Base-by-base conservation (phyloP, 1,140 invertebrate species). In the Drosophila tani region DNA sequence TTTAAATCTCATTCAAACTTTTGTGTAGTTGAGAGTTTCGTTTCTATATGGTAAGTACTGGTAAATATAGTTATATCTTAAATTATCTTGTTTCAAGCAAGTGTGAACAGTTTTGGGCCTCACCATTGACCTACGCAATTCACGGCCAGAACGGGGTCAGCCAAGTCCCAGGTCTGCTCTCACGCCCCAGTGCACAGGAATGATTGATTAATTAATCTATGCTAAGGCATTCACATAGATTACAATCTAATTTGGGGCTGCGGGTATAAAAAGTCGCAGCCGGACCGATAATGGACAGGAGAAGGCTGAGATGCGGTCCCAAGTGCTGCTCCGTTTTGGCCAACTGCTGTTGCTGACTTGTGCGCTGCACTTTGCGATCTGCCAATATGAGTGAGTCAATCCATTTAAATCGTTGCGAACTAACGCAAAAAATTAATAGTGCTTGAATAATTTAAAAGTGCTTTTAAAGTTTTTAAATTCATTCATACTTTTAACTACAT, bases 141-240 rank as follows among this genome's bases (percentile, higher is more conserved):
- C 51, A 53, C 50, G 50, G 50, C 6, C 50, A 56, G 9, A 21
- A 21, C 14, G 7, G 12, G 14, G 19, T 19, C 19, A 29, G 58
- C 38, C 41, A 45, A 59, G 56, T 32, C n/a, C 17, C 15, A 24
- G 19, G 40, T 27, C 41, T 45, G 24, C 38, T 59, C n/a, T 32
- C 32, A 53, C 47, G 60, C 60, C 15, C 24, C 60, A 60, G 41
- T 60, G 63, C 24, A 32, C 63, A 66, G 19, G 29, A n/a, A n/a
- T 12, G 58, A 35, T 24, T 59, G 41, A 46, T 56, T 67, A 80
- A 69, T 81, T 64, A 78, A 69, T 82, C 41, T 78, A 75, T 56
- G 47, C 59, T 62, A 74, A 69, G 66, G 11, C 40, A 82, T 78
- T 82, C 47, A 50, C 69, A 81, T 81, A 79, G 47, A 78, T 82